Conservation (phyloP, 2,113 vertebrate genomes). For the human (Homo sapiens) region GRCh38 chr5:109579001-109579500, state of each 20-base stretch:
- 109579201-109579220: too few relatives aligned
- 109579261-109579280: not conserved
- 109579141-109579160: too few relatives aligned
- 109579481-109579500: not conserved
- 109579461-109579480: conserved; percentile 19
- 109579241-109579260: not conserved
- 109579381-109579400: not conserved
- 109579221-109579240: not conserved
- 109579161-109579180: too few relatives aligned
- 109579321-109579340: not conserved
- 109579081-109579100: not conserved
- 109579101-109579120: not conserved
- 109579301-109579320: not conserved
- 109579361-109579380: not conserved
- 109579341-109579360: not conserved
- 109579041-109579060: not conserved
- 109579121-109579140: too few relatives aligned
- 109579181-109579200: too few relatives aligned
- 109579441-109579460: conserved; percentile 12
- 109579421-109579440: not conserved
- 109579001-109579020: not conserved
- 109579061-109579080: not conserved
- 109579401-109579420: not conserved
- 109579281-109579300: not conserved
- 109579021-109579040: not conserved